These are phyloP conservation scores for Drosophila cognata DNA, from an alignment of 2,888 invertebrate species.

Conservation along the genomic window DNA sequence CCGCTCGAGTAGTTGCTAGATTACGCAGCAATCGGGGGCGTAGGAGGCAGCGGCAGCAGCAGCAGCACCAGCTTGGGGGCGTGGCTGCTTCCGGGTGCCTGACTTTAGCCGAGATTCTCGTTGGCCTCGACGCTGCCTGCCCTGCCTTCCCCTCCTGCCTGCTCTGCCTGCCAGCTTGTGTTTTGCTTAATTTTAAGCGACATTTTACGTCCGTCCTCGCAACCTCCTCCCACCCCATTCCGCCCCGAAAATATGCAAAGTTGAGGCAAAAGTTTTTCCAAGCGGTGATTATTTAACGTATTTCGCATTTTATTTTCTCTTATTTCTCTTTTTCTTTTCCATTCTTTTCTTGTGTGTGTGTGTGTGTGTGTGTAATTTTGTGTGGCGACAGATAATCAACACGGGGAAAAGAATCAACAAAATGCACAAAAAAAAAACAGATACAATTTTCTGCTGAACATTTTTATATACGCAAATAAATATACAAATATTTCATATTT, in stretches of 20 bases:
- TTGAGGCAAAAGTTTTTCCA: constrained; percentile 61
- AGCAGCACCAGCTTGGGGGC: constrained; percentile 14
- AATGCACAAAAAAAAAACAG: background rate
- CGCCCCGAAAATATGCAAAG: constrained; percentile 39
- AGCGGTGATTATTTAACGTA: constrained; percentile 60
- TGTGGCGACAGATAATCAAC: constrained; percentile 58
- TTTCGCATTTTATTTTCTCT: constrained; percentile 42
- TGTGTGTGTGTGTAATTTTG: constrained; percentile 32
- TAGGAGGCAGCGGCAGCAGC: constrained; percentile 3
- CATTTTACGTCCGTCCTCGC: constrained; percentile 47
- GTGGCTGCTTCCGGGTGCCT: constrained; percentile 61
- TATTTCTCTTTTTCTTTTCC: constrained; percentile 9
- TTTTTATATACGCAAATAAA: background rate
- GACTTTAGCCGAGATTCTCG: constrained; percentile 66
- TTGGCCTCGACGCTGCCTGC: constrained; percentile 24
- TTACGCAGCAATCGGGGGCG: constrained; percentile 48
- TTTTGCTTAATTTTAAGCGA: constrained; percentile 75
- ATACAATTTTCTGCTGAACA: constrained; percentile 3
- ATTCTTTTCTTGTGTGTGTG: background rate
- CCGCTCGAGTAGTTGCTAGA: constrained; percentile 73
- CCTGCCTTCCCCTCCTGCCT: background rate
- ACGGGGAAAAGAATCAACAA: constrained; percentile 13
- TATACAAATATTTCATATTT: background rate
- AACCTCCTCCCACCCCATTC: background rate
- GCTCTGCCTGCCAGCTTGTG: constrained; percentile 50